These are phyloP conservation scores for Micromys minutus DNA, from an alignment of 2,113 vertebrate genomes.

Conservation along the genomic window DNA sequence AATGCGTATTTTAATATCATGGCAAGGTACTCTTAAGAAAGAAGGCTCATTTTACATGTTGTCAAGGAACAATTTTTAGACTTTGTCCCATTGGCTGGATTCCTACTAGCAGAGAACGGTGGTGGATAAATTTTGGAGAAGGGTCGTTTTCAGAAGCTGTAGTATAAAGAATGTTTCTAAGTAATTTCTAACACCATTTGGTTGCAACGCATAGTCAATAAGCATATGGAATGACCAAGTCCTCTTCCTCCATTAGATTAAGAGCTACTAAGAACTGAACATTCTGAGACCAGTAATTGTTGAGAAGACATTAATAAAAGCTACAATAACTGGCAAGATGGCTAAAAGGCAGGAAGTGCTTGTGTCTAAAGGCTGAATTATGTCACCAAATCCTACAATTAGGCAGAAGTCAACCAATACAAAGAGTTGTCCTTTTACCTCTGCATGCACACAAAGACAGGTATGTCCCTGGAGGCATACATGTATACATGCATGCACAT, in stretches of 20 bases:
- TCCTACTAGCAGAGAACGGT: neutral
- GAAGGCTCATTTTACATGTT: neutral
- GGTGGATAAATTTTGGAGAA: neutral
- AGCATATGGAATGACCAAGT: neutral
- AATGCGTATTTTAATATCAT: neutral
- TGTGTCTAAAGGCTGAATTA: neutral
- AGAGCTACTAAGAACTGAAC: neutral
- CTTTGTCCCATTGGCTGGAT: neutral
- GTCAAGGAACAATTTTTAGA: neutral
- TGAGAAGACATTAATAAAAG: neutral
- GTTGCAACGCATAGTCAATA: neutral
- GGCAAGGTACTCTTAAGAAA: neutral
- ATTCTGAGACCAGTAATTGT: neutral
- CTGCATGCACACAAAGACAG: neutral
- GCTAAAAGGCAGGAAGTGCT: neutral
- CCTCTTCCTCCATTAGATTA: accelerated
- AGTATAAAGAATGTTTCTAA: neutral
- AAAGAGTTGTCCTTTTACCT: neutral
- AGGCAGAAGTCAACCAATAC: neutral
- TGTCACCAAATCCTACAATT: neutral
- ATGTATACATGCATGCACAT: too few species aligned
- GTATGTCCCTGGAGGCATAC: too few species aligned
- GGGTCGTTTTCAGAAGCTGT: neutral
- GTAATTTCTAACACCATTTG: neutral
- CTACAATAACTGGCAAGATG: neutral